Percentiles rank a stretch among this genome's conserved stretches.
Conservation (phyloP, 1,140 invertebrate species). For the Heliconius nattereri region DNA sequence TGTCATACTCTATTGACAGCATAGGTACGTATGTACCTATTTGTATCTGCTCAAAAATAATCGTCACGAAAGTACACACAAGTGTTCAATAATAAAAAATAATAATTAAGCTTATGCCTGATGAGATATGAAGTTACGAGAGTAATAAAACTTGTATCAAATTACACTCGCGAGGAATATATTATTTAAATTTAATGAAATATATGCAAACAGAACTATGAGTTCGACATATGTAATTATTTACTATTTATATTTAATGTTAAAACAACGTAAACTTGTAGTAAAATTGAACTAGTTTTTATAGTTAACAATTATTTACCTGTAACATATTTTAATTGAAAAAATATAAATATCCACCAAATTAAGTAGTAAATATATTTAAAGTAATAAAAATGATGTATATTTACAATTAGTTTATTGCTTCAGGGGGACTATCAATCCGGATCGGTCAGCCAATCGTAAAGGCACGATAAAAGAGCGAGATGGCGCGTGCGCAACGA, state of each 20-base stretch:
- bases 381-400: background rate
- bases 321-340: background rate
- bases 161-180: background rate
- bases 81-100: background rate
- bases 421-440: constrained; percentile 18
- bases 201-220: background rate
- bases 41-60: background rate
- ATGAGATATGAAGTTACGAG: constrained; percentile 12
- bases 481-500: constrained; percentile 54
- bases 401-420: constrained; percentile 21
- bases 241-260: background rate
- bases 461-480: constrained; percentile 52
- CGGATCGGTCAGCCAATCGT: constrained; percentile 44
- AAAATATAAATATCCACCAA: background rate
- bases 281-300: background rate
- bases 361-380: background rate
- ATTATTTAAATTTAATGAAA: background rate
- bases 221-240: background rate
- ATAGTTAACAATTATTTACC: background rate
- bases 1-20: no score
- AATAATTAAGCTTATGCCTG: constrained; percentile 7
- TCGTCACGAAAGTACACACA: background rate
- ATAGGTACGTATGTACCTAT: background rate
- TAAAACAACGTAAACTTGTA: background rate
- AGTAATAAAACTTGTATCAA: constrained; percentile 2